Evolutionary conservation across 2,113 vertebrate genomes (phyloP).

Genomic region (Gymnobelideus leadbeateri): DNA sequence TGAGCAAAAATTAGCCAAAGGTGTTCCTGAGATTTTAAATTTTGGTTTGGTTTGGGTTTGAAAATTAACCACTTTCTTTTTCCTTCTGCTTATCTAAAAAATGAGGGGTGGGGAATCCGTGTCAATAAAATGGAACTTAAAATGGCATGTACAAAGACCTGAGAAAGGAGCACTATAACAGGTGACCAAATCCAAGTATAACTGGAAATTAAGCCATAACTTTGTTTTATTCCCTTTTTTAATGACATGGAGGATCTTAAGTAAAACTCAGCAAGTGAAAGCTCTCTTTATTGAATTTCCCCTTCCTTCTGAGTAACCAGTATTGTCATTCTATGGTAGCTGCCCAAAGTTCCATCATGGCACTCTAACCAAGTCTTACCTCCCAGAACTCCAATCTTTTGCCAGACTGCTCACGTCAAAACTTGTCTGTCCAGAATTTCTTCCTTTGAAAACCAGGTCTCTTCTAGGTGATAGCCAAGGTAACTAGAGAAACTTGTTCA

Average conservation of each 20-base stretch:
- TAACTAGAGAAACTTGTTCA: not conserved
- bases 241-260: conserved; percentile 2
- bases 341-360: not conserved
- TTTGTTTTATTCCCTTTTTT: not conserved
- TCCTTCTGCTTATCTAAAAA: no score
- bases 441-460: no score
- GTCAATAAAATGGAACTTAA: conserved; percentile 16
- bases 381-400: not conserved
- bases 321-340: not conserved
- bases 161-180: conserved; percentile 31
- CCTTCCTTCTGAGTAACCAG: not conserved
- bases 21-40: no score
- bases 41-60: no score
- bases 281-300: not conserved
- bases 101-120: no score
- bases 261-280: not conserved
- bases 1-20: not conserved
- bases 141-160: not conserved
- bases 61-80: no score
- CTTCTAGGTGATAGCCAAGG: no score
- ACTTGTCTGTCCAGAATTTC: no score
- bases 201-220: conserved; percentile 9
- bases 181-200: not conserved
- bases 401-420: no score
- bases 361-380: not conserved